Percentiles rank a stretch among this genome's conserved stretches.
These are phyloP conservation scores for Chloroceryle amazona DNA, from an alignment of 2,797 vertebrate species.

Conservation along the genomic window DNA sequence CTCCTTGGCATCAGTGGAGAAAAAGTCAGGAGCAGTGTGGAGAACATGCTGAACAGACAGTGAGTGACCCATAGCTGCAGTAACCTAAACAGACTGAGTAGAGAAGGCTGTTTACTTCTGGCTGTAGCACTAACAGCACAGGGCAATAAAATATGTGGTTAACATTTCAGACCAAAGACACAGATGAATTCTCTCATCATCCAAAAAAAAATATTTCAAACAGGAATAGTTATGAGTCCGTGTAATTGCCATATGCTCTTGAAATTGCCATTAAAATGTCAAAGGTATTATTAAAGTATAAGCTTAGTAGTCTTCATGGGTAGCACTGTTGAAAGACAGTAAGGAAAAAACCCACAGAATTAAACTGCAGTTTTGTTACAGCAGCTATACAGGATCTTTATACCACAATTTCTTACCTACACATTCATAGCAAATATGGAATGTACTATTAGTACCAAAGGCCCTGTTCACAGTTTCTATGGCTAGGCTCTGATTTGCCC, in stretches of 20 bases:
- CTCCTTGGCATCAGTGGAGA: not conserved
- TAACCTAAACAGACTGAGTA: not conserved
- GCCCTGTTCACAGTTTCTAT: not conserved
- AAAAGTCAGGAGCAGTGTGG: not conserved
- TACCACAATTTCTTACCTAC: not conserved
- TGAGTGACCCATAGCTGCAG: conserved; percentile 2
- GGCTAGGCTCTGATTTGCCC: not conserved
- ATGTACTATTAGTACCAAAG: not conserved
- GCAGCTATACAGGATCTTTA: not conserved
- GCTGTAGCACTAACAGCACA: not conserved
- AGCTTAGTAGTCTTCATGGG: not conserved
- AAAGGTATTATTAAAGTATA: not conserved
- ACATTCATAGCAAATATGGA: not conserved
- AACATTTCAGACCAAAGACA: not conserved
- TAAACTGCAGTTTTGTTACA: not conserved
- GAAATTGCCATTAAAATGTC: not conserved
- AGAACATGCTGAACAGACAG: not conserved
- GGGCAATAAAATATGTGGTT: not conserved
- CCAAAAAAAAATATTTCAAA: not conserved
- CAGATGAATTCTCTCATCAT: not conserved
- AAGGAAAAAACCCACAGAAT: not conserved
- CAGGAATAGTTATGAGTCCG: not conserved
- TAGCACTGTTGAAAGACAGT: not conserved
- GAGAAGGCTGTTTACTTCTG: not conserved
- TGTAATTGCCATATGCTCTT: not conserved